Conservation (phyloP, 2,797 vertebrate species). For the Sternotherus odoratus region DNA sequence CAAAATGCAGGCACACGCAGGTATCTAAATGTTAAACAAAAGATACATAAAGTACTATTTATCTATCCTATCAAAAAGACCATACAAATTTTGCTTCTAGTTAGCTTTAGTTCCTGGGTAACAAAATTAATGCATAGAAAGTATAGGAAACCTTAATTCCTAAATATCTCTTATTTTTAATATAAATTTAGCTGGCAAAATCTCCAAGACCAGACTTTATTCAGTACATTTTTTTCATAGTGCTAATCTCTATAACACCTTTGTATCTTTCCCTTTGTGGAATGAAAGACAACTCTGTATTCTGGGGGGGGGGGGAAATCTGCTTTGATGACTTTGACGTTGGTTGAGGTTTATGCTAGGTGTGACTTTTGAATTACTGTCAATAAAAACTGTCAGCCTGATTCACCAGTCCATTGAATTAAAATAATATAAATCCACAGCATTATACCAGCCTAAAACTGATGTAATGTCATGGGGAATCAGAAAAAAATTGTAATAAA, state of each 20-base stretch:
- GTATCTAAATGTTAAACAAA: background rate
- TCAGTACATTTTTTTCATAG: background rate
- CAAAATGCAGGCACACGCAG: background rate
- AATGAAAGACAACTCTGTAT: background rate
- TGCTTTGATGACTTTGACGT: background rate
- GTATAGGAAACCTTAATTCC: background rate
- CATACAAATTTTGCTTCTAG: background rate
- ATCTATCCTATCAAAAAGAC: background rate
- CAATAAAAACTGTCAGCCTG: background rate
- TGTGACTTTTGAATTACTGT: background rate
- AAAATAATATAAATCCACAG: background rate
- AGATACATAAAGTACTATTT: background rate
- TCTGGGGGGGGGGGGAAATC: background rate
- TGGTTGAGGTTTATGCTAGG: background rate
- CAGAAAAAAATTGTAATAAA: background rate
- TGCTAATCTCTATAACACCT: background rate
- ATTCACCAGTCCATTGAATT: background rate
- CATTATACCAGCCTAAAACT: background rate
- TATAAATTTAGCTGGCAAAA: background rate
- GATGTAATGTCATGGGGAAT: background rate
- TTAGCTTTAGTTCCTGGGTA: background rate
- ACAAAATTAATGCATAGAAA: background rate
- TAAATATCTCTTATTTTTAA: background rate
- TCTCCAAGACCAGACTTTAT: background rate
- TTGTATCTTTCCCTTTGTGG: background rate